Evolutionary conservation across 2,797 vertebrate species (phyloP).

Genomic region (Philypnodon macrostomus): DNA sequence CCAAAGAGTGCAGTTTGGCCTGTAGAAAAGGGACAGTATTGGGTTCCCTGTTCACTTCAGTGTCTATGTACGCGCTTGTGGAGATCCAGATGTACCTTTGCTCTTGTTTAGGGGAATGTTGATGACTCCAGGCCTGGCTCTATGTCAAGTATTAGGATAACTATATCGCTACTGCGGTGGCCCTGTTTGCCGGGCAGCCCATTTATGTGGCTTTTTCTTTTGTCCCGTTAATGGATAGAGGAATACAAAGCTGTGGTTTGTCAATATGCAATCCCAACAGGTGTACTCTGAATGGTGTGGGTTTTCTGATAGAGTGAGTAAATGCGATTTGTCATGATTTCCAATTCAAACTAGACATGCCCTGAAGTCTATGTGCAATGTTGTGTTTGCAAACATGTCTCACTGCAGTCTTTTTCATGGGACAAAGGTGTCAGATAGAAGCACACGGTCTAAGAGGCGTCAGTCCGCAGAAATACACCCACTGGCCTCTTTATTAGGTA

Average conservation of each 20-base stretch:
- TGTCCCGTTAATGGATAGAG: constrained; percentile 15
- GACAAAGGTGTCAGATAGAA: constrained; percentile 19
- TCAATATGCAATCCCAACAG: constrained; percentile 32
- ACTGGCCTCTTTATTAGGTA: too few relatives aligned
- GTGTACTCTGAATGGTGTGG: constrained; percentile 6
- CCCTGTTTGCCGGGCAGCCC: constrained; percentile 9
- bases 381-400: constrained; percentile 9
- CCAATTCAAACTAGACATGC: constrained; percentile 20
- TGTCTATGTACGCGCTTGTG: constrained; percentile 20
- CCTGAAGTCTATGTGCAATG: constrained; percentile 11
- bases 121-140: constrained; percentile 52
- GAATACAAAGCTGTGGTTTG: constrained; percentile 13
- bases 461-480: constrained; percentile 41
- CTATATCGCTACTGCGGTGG: constrained; percentile 19
- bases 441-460: constrained; percentile 28
- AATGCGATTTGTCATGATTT: constrained; percentile 14
- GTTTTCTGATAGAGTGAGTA: constrained; percentile 1
- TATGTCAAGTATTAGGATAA: constrained; percentile 35
- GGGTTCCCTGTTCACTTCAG: constrained; percentile 45
- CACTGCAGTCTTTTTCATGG: too few relatives aligned
- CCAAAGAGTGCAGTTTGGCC: constrained; percentile 55
- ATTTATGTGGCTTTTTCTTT: constrained; percentile 23
- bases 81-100: constrained; percentile 43
- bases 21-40: constrained; percentile 65
- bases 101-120: constrained; percentile 55